Conservation (phyloP, 2,888 invertebrate genomes). For the Liodrosophila aerea region DNA sequence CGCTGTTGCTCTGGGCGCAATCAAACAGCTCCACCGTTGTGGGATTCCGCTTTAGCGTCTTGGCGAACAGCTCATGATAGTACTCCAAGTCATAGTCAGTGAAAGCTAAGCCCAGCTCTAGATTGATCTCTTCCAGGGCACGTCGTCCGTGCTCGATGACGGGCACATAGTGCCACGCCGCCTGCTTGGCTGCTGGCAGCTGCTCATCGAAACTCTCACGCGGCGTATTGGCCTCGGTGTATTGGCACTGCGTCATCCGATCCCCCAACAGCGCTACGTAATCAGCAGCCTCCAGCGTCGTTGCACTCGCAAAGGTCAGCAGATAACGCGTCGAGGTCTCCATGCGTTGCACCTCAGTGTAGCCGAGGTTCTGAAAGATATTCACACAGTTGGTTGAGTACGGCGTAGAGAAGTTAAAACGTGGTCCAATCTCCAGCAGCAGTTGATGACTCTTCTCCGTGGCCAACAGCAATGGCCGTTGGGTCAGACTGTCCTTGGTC, state of each 20-base stretch:
- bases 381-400: constrained; percentile 98
- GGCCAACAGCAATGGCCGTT: constrained; percentile 48
- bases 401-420: constrained; percentile 97
- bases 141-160: constrained; percentile 88
- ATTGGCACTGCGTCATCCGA: constrained; percentile 96
- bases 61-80: constrained; percentile 92
- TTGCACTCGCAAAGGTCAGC: constrained; percentile 82
- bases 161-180: constrained; percentile 92
- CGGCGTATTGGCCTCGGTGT: constrained; percentile 86
- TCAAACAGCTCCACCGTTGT: constrained; percentile 99
- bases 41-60: constrained; percentile 93
- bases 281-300: constrained; percentile 23
- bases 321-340: constrained; percentile 92
- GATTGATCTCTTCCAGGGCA: constrained; percentile 92
- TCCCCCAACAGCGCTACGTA: constrained; percentile 89
- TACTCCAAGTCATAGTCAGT: constrained; percentile 96
- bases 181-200: constrained; percentile 86
- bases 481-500: constrained; percentile 84
- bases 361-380: constrained; percentile 93
- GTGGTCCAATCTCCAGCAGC: constrained; percentile 94
- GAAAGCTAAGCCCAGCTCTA: constrained; percentile 93
- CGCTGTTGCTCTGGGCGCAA: constrained; percentile 98
- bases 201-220: constrained; percentile 87
- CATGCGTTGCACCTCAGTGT: constrained; percentile 89
- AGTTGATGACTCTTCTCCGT: constrained; percentile 79